Conservation (phyloP, 2,797 vertebrate species). For the Semotilus atromaculatus region DNA sequence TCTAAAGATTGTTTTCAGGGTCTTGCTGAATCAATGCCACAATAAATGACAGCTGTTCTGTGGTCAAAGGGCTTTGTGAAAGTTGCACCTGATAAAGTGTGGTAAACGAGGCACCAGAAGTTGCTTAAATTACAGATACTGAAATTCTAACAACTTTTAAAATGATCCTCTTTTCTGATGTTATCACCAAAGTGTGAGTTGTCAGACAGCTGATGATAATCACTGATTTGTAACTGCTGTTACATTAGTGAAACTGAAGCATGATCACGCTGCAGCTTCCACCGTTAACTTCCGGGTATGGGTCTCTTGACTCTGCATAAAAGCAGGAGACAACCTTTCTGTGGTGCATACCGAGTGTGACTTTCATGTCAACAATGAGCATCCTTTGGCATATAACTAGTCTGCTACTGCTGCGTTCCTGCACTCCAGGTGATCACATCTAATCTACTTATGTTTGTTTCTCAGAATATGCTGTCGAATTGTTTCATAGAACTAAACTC, state of each 20-base stretch:
- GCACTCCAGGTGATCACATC: constrained; percentile 43
- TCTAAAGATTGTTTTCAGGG: not conserved
- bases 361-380: constrained; percentile 57
- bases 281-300: not conserved
- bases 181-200: not conserved
- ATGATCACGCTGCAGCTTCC: constrained; percentile 41
- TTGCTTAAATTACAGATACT: not conserved
- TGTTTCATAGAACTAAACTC: not conserved
- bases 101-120: not conserved
- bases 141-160: not conserved
- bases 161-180: not conserved
- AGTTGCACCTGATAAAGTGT: not conserved
- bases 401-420: constrained; percentile 50
- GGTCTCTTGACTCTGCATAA: constrained; percentile 14
- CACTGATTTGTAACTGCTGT: constrained; percentile 4
- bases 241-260: constrained; percentile 41
- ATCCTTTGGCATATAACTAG: not conserved
- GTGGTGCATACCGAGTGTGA: not conserved
- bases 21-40: not conserved
- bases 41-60: not conserved
- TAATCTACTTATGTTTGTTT: not conserved
- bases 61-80: not conserved
- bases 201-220: not conserved
- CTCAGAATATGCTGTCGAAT: not conserved
- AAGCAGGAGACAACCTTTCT: not conserved